Evolutionary conservation across 2,113 vertebrate genomes (phyloP).

Genomic region (Myotis lucifugus): DNA sequence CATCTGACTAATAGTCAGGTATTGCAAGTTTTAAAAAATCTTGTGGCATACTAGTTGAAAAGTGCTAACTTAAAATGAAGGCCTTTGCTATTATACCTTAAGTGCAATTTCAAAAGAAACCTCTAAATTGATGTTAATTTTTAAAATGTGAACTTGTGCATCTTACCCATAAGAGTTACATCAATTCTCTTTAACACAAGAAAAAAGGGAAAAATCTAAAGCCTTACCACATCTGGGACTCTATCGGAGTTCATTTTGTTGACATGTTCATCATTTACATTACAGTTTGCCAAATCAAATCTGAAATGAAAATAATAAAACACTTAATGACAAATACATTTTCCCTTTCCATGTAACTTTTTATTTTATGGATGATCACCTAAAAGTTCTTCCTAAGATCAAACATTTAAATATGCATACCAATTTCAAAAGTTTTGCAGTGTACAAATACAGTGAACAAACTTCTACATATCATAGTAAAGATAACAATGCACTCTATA

Average conservation of each 20-base stretch:
- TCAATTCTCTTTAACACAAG: neutral
- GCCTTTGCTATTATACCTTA: slow-evolving; percentile 1
- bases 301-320: slow-evolving; percentile 80
- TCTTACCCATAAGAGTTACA: neutral
- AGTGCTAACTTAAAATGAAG: neutral
- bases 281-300: slow-evolving; percentile 97
- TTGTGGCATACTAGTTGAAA: neutral
- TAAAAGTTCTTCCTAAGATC: slow-evolving; percentile 8
- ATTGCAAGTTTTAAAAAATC: neutral
- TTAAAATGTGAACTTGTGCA: neutral
- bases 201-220: neutral
- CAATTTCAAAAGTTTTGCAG: neutral
- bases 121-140: neutral
- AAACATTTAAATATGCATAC: neutral
- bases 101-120: slow-evolving; percentile 20
- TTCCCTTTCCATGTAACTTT: neutral
- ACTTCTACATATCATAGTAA: neutral
- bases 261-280: slow-evolving; percentile 95
- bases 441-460: neutral
- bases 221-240: slow-evolving; percentile 96
- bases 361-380: neutral
- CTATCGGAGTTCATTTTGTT: slow-evolving; percentile 96
- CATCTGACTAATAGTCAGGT: neutral
- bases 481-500: neutral
- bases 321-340: neutral